These are phyloP conservation scores for Porphyrio hochstetteri DNA, from an alignment of 2,113 vertebrate species.

Conservation along the genomic window DNA sequence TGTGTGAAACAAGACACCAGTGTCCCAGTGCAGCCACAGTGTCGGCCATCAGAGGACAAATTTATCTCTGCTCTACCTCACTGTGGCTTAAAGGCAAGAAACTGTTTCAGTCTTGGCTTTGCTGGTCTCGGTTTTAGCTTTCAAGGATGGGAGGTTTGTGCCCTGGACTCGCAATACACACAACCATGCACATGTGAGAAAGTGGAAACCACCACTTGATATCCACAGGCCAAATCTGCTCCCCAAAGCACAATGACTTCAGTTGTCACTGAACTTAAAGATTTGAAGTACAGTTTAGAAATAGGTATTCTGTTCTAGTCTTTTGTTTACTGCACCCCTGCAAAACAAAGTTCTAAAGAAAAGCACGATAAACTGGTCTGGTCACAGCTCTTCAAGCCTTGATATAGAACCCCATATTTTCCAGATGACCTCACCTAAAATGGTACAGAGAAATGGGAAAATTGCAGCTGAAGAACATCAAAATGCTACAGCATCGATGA, in stretches of 20 bases:
- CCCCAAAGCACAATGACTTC: not conserved
- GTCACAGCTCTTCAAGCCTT: not conserved
- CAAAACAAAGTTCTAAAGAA: not conserved
- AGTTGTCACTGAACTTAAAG: not conserved
- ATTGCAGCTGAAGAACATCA: not conserved
- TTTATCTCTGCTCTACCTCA: not conserved
- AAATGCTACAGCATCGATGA: not conserved
- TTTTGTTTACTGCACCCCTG: not conserved
- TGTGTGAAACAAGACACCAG: not conserved
- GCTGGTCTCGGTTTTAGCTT: not conserved
- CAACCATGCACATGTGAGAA: accelerated
- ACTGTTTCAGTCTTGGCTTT: not conserved
- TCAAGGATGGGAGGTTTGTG: not conserved
- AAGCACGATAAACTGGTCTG: not conserved
- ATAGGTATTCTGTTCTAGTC: not conserved
- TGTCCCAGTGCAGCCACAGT: not conserved
- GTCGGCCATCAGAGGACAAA: not conserved
- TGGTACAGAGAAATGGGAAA: not conserved
- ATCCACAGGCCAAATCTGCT: not conserved
- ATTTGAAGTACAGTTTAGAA: not conserved
- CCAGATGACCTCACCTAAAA: not conserved
- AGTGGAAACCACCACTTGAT: not conserved
- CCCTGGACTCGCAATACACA: not conserved
- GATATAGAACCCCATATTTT: not conserved
- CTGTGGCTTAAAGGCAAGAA: not conserved